These are phyloP conservation scores for Synanthedon formicaeformis DNA, from an alignment of 2,888 invertebrate genomes.

Conservation along the genomic window DNA sequence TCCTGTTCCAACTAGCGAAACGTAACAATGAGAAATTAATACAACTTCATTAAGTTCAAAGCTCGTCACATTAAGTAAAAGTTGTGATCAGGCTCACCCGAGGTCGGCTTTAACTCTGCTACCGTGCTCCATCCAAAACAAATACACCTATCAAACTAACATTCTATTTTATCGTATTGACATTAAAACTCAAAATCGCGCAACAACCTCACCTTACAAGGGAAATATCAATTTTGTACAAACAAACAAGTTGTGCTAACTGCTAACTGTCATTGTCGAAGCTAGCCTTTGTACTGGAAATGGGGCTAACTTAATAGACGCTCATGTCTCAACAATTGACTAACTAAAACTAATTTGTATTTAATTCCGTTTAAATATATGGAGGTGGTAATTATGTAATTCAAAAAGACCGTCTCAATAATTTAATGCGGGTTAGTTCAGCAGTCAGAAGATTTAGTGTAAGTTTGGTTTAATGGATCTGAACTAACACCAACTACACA, in stretches of 20 bases:
- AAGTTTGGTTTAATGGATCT: no score
- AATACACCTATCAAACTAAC: not conserved
- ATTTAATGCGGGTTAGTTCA: not conserved
- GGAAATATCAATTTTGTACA: not conserved
- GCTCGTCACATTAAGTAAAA: conserved; percentile 24
- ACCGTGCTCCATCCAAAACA: conserved; percentile 21
- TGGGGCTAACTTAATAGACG: conserved; percentile 35
- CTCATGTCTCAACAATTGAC: conserved; percentile 34
- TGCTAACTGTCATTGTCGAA: conserved; percentile 41
- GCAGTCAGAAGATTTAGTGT: not conserved
- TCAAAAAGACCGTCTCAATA: not conserved
- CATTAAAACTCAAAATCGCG: not conserved
- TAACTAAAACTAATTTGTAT: conserved; percentile 11
- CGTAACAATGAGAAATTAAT: not conserved
- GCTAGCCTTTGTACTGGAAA: conserved; percentile 37
- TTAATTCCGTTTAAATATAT: conserved; percentile 17
- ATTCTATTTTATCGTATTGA: not conserved
- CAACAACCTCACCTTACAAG: not conserved
- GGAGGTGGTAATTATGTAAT: not conserved
- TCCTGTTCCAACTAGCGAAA: no score
- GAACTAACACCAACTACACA: no score
- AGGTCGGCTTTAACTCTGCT: conserved; percentile 32
- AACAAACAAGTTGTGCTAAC: conserved; percentile 27
- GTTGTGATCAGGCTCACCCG: conserved; percentile 12
- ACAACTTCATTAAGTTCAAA: conserved; percentile 7